Evolutionary conservation across 2,797 vertebrate genomes (phyloP), one percentile per base, ranked within the genome.

Genomic region (Notolabrus celidotus): DNA sequence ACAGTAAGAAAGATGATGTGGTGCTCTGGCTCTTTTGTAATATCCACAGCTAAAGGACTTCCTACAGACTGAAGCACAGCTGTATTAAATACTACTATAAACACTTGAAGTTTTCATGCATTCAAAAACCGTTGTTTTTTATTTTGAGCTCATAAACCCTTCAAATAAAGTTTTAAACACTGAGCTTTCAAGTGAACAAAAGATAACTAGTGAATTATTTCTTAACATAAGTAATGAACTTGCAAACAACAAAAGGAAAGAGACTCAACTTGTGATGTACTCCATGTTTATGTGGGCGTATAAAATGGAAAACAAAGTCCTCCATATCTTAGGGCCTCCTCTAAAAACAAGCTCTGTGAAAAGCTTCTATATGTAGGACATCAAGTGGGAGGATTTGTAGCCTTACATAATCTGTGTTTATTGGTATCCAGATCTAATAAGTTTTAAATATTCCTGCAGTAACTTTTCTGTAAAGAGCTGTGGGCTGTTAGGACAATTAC

Each of bases 331-430:
- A 39, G 59, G 64, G 71, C 70, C 41, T 53, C 17, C 10, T 71
- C 53, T 66, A 31, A 71, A 75, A 79, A 60, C 39, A 41, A 75
- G 16, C 72, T 59, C 45, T 75, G 38, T 62, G 70, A 80, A 75
- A 43, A 76, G 72, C 58, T 77, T 58, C 59, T 63, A 80, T 71
- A 72, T 73, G 66, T 75, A 69, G 86, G 80, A 71, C 74, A 53
- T 57, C 38, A 67, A 67, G 86, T 89, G 85, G 85, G 84, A 52
- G 87, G 79, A 62, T 57, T 67, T 43, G 33, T 53, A 34, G 56
- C 65, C 47, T 86, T 84, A 38, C 61, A 56, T 69, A 83, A 83
- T 52, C 34, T 55, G 60, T 83, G 59, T 75, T 84, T 80, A 65
- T 56, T 58, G 64, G 56, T 53, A 43, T 71, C 14, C 58, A 63